These are phyloP conservation scores for silkworm (Bombyx mori) DNA, from an alignment of 1,140 invertebrate species.

Conservation along the genomic window ASM3026992v2 NC_085130.1:17695501-17696000, in stretches of 20 bases:
- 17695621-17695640: constrained; percentile 29
- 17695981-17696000: too few species aligned
- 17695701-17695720: constrained; percentile 24
- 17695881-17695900: too few species aligned
- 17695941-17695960: too few species aligned
- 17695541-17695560: constrained; percentile 33
- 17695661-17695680: constrained; percentile 23
- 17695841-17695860: too few species aligned
- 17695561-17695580: constrained; percentile 40
- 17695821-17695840: too few species aligned
- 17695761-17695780: too few species aligned
- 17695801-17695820: too few species aligned
- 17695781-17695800: too few species aligned
- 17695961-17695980: too few species aligned
- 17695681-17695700: constrained; percentile 38
- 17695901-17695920: too few species aligned
- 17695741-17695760: neutral
- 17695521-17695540: constrained; percentile 46
- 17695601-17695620: constrained; percentile 35
- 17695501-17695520: constrained; percentile 45
- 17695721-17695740: constrained; percentile 1
- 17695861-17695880: too few species aligned
- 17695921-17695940: too few species aligned
- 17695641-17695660: constrained; percentile 34
- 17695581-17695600: constrained; percentile 39